Evolutionary conservation across 2,113 vertebrate genomes (phyloP).

Genomic region (Rhombomys opimus): DNA sequence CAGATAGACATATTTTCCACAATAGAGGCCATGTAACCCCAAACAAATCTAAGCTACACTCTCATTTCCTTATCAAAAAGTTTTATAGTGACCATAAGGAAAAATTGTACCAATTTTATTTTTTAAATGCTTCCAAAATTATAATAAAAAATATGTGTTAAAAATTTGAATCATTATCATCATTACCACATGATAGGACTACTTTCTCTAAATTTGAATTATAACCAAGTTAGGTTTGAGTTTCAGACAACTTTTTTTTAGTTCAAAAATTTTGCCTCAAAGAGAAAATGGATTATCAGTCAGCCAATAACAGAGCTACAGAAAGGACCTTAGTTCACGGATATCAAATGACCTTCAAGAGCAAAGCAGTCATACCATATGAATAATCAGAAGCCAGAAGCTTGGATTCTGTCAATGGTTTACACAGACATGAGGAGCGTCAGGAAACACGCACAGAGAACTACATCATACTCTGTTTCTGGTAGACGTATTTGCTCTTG

Average conservation of each 20-base stretch:
- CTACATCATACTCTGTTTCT: neutral
- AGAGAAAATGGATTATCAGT: neutral
- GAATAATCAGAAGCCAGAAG: neutral
- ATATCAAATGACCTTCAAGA: neutral
- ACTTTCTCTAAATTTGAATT: constrained; percentile 9
- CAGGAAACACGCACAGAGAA: neutral
- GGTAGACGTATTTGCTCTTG: neutral
- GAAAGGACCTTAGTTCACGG: neutral
- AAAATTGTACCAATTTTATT: neutral
- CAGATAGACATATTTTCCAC: neutral
- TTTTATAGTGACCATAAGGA: neutral
- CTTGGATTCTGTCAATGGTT: neutral
- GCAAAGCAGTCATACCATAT: neutral
- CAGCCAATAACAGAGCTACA: neutral
- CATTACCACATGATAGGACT: neutral
- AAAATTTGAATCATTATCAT: neutral
- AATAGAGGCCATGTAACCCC: neutral
- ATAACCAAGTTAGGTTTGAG: neutral
- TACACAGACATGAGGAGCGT: neutral
- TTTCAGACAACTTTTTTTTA: neutral
- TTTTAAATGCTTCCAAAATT: neutral
- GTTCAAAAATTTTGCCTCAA: neutral
- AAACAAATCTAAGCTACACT: neutral
- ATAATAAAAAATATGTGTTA: neutral
- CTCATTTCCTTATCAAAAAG: constrained; percentile 10